Conservation (phyloP, 2,797 vertebrate species). For the Delichon dasypus region DNA sequence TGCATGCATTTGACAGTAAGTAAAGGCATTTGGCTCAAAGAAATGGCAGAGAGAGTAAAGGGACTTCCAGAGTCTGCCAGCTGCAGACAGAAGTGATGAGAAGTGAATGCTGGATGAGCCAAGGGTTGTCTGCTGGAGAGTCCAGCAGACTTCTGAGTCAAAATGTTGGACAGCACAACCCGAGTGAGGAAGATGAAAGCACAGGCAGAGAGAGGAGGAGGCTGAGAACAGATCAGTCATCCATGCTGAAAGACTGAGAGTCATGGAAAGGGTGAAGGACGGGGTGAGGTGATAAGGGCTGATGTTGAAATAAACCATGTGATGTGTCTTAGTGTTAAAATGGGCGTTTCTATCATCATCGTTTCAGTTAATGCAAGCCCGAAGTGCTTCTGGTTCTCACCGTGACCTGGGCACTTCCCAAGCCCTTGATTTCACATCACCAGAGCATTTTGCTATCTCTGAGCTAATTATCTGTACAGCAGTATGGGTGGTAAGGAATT, state of each 20-base stretch:
- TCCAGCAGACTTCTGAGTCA: not conserved
- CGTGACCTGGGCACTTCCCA: not conserved
- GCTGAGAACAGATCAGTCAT: conserved; percentile 15
- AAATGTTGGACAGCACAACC: not conserved
- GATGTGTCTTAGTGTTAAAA: not conserved
- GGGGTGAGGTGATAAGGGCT: conserved; percentile 15
- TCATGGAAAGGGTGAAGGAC: not conserved
- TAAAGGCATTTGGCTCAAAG: not conserved
- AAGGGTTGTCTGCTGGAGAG: not conserved
- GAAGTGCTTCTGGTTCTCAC: not conserved
- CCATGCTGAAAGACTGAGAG: conserved; percentile 3
- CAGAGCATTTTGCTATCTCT: not conserved
- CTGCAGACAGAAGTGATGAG: not conserved
- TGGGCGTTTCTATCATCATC: not conserved
- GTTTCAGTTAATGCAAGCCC: not conserved
- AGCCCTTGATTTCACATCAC: not conserved
- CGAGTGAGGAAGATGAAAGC: not conserved
- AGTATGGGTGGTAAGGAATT: not conserved
- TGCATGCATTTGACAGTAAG: not conserved
- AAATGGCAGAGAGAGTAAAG: not conserved
- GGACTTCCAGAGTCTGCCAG: not conserved
- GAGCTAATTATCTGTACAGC: not conserved
- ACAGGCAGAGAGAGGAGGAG: not conserved
- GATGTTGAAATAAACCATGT: conserved; percentile 36
- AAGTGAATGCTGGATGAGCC: not conserved